These are phyloP conservation scores for Eutolmus rufibarbis DNA, from an alignment of 2,888 invertebrate genomes.

Conservation along the genomic window DNA sequence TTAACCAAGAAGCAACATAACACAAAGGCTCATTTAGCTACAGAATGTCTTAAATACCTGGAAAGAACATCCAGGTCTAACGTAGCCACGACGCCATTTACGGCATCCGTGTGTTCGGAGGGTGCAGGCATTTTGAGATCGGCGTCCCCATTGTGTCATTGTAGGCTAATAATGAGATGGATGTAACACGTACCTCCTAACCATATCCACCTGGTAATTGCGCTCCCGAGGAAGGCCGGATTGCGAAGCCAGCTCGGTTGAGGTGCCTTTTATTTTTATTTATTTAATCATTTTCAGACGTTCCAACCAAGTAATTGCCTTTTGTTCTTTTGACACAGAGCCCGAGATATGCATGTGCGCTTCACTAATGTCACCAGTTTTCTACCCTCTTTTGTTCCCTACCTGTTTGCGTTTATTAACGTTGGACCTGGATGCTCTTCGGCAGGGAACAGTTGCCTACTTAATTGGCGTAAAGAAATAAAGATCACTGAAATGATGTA, in stretches of 20 bases:
- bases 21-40: constrained; percentile 17
- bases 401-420: neutral
- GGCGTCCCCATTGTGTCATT: constrained; percentile 27
- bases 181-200: constrained; percentile 27
- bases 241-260: neutral
- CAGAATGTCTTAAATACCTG: constrained; percentile 8
- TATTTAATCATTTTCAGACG: constrained; percentile 20
- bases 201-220: constrained; percentile 32
- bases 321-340: constrained; percentile 2
- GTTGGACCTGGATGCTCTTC: neutral
- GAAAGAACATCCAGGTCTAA: neutral
- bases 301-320: constrained; percentile 16
- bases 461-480: neutral
- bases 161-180: constrained; percentile 30
- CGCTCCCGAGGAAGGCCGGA: neutral
- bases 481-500: neutral
- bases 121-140: constrained; percentile 1
- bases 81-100: neutral
- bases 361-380: neutral
- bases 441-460: neutral
- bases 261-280: constrained; percentile 11
- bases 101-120: neutral
- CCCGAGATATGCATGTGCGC: neutral
- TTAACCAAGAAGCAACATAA: neutral
- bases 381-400: neutral